phyloP scores from a whole-genome alignment of 2,113 vertebrate genomes.

The Felis chaus region DNA sequence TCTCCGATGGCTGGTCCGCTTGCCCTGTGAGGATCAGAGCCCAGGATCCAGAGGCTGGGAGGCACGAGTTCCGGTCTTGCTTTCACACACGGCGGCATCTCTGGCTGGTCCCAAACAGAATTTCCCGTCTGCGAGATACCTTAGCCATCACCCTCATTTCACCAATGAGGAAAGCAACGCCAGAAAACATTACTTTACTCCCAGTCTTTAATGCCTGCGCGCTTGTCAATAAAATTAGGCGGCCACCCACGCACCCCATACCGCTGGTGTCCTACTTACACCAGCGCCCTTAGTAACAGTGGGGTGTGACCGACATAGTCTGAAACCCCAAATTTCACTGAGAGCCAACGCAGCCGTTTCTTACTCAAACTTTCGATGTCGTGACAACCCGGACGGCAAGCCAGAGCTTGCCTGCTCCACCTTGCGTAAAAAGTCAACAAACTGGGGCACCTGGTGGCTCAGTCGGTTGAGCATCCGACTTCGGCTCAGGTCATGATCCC shows the following conservation, averaged over 20 bases:
- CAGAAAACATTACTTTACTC: background rate
- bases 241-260: background rate
- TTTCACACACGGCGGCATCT: background rate
- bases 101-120: background rate
- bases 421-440: background rate
- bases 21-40: background rate
- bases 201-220: background rate
- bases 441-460: background rate
- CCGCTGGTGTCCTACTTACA: fast-evolving
- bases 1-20: background rate
- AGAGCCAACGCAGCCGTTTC: background rate
- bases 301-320: background rate
- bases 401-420: background rate
- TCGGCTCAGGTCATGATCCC: no score
- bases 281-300: background rate
- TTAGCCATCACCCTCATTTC: background rate
- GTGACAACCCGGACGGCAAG: background rate
- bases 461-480: no score
- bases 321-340: background rate
- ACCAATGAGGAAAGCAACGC: background rate
- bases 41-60: background rate
- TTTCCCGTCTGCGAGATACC: background rate
- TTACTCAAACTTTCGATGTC: background rate
- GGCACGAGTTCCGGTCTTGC: background rate
- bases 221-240: background rate